phyloP scores from a whole-genome alignment of 1,140 invertebrate species.

The Pachypeltis micranthus region DNA sequence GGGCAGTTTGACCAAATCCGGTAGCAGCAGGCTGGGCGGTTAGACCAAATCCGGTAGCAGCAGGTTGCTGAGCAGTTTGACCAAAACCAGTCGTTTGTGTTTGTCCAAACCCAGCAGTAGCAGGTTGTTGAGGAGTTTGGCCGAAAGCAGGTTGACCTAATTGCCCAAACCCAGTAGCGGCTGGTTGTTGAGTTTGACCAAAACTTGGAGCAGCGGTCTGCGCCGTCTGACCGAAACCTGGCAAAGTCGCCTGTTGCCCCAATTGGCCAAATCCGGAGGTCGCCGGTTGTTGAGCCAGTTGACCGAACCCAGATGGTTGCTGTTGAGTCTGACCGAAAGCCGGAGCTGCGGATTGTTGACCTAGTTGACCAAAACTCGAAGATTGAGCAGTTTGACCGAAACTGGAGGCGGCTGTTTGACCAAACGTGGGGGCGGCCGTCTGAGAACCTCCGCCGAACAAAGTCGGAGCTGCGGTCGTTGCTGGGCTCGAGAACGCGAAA shows the following conservation, averaged over 20 bases:
- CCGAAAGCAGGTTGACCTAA: no score
- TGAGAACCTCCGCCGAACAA: no score
- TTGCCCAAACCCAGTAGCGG: no score
- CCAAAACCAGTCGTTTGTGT: no score
- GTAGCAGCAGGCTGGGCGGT: no score
- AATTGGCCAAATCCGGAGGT: neutral
- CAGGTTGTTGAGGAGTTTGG: no score
- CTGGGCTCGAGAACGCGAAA: no score
- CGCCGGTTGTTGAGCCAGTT: neutral
- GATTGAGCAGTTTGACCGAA: slow-evolving; percentile 1
- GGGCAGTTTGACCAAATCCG: no score
- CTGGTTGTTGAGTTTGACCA: neutral
- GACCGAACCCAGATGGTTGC: neutral
- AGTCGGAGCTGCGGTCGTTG: no score
- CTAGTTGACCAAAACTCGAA: neutral
- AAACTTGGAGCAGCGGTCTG: neutral
- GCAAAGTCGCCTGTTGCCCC: neutral
- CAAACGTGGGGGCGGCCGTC: neutral
- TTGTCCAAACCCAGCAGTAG: no score
- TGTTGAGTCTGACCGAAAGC: neutral
- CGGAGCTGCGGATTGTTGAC: neutral
- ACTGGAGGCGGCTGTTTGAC: neutral
- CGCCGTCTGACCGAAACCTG: neutral
- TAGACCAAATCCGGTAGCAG: no score
- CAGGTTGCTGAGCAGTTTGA: no score